These are phyloP conservation scores for Ianthella basta DNA, from an alignment of 37 sponge, comb jelly and placozoan species.

Conservation along the genomic window DNA sequence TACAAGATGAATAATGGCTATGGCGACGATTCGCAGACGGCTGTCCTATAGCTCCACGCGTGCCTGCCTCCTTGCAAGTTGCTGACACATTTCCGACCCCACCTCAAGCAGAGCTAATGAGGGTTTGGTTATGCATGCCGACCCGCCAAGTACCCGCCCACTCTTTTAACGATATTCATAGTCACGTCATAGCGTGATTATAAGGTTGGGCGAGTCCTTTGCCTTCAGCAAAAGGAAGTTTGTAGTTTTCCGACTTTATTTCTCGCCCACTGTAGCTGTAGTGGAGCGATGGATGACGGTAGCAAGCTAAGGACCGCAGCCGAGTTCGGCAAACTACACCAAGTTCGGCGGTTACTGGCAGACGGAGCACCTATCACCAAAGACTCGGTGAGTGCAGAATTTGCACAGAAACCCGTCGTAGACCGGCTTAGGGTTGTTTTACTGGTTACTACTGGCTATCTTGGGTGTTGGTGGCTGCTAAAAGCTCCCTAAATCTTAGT, in stretches of 20 bases:
- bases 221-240: no score
- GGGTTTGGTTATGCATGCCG: background rate
- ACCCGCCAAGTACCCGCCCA: background rate
- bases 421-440: no score
- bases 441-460: no score
- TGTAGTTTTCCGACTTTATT: no score
- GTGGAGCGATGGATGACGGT: slow-evolving; percentile 20
- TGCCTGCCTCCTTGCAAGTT: no score
- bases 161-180: background rate
- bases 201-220: no score
- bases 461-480: no score
- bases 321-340: slow-evolving; percentile 49
- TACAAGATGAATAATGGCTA: no score
- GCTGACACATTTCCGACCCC: slow-evolving; percentile 1
- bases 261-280: background rate
- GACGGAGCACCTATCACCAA: slow-evolving; percentile 37
- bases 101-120: slow-evolving; percentile 30
- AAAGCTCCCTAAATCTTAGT: no score
- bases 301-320: slow-evolving; percentile 48
- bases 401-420: no score
- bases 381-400: slow-evolving; percentile 42
- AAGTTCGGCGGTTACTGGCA: slow-evolving; percentile 52
- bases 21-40: no score
- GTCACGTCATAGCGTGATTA: background rate
- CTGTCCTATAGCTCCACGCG: no score